Percentiles rank a stretch among this genome's conserved stretches.
phyloP scores from a whole-genome alignment of 2,113 vertebrate species.

The Bubalus kerabau region DNA sequence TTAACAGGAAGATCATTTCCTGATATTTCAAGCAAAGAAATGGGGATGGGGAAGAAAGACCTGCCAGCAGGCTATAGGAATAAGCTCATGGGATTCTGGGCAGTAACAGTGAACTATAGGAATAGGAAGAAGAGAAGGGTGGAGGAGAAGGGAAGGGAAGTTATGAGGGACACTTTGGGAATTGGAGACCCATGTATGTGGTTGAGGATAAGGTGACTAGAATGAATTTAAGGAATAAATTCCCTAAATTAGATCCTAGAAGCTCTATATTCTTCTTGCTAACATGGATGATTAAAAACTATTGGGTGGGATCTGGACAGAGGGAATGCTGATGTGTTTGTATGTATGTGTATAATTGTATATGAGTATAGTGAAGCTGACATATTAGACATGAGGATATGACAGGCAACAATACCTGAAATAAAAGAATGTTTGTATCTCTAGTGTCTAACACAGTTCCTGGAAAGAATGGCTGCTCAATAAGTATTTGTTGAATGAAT shows the following conservation, averaged over 20 bases:
- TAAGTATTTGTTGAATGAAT: background rate
- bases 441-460: background rate
- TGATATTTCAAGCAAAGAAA: background rate
- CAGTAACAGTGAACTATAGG: background rate
- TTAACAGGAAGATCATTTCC: background rate
- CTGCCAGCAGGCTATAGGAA: background rate
- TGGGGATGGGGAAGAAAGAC: background rate
- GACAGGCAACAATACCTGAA: background rate
- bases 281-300: background rate
- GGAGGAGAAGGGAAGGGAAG: background rate
- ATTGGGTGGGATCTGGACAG: background rate
- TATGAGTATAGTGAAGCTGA: background rate
- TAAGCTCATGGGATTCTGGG: background rate
- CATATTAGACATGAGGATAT: background rate
- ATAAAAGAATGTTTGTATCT: constrained; percentile 3
- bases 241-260: background rate
- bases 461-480: background rate
- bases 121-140: background rate
- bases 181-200: background rate
- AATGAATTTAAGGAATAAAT: background rate
- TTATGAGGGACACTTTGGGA: background rate
- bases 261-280: background rate
- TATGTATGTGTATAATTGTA: background rate
- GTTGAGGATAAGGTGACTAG: background rate
- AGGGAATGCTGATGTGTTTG: background rate